These are phyloP conservation scores for Enteromius thamalakanensis DNA, from an alignment of 2,797 vertebrate species.

Conservation along the genomic window DNA sequence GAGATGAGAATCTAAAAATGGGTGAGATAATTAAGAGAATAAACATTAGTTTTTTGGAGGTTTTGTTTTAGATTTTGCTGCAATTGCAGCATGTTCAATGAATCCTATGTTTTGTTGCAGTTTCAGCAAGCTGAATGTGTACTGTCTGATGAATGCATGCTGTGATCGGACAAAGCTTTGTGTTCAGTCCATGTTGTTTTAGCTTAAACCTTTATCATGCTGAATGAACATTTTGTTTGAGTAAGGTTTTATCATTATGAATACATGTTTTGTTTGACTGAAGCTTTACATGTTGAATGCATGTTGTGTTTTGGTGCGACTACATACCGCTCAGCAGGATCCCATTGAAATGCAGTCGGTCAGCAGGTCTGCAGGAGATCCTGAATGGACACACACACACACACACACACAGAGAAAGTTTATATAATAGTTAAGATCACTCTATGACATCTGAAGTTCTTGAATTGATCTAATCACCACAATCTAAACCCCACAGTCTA, in stretches of 20 bases:
- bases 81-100: background rate
- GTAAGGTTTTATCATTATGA: background rate
- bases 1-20: slow-evolving; percentile 41
- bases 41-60: background rate
- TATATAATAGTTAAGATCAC: background rate
- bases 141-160: background rate
- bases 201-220: slow-evolving; percentile 32
- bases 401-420: background rate
- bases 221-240: slow-evolving; percentile 10
- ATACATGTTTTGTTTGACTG: slow-evolving; percentile 16
- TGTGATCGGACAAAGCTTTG: slow-evolving; percentile 1
- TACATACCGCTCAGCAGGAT: slow-evolving; percentile 60
- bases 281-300: slow-evolving; percentile 14
- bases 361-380: slow-evolving; percentile 52
- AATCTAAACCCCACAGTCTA: background rate
- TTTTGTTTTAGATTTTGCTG: background rate
- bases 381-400: slow-evolving; percentile 20
- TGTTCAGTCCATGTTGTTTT: slow-evolving; percentile 20
- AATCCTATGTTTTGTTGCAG: background rate
- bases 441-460: background rate
- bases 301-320: slow-evolving; percentile 14
- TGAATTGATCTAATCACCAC: background rate
- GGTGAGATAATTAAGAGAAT: background rate
- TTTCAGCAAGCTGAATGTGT: slow-evolving; percentile 9
- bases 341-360: slow-evolving; percentile 52